Percentiles rank a stretch among this genome's conserved stretches.
phyloP scores from a whole-genome alignment of 2,113 vertebrate genomes.

The Etheostoma cragini region DNA sequence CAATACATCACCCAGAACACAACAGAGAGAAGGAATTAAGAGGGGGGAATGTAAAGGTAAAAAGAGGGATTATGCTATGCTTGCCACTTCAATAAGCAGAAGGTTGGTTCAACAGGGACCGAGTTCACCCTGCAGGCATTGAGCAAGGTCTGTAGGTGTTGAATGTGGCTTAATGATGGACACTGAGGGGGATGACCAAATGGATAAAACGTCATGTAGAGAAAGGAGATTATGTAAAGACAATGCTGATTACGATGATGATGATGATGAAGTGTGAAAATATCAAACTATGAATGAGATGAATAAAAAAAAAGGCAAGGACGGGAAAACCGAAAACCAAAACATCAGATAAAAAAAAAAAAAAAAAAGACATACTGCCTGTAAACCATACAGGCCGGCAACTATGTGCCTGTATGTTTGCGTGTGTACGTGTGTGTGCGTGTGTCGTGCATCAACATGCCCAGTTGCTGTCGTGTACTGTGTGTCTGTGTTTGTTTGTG shows the following conservation, averaged over 20 bases:
- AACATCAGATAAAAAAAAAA: background rate
- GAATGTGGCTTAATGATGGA: background rate
- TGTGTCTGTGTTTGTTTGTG: constrained; percentile 51
- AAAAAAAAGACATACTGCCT: background rate
- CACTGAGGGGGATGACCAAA: constrained; percentile 11
- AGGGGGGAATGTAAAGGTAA: constrained; percentile 1
- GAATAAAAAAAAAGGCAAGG: background rate
- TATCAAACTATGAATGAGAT: constrained; percentile 22
- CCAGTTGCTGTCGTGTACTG: constrained; percentile 46
- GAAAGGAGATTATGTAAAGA: constrained; percentile 5
- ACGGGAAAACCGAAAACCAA: background rate
- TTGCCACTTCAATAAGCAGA: constrained; percentile 31
- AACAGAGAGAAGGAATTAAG: constrained; percentile 15
- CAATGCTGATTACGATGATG: constrained; percentile 5
- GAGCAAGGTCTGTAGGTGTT: background rate
- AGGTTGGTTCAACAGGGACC: constrained; percentile 15
- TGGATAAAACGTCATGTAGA: background rate
- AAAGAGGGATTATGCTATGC: constrained; percentile 6
- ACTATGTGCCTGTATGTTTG: background rate
- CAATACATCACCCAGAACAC: constrained; percentile 15
- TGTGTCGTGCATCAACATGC: background rate
- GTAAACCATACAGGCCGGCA: background rate
- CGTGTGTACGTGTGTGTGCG: background rate
- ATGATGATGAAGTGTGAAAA: constrained; percentile 7
- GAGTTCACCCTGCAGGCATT: constrained; percentile 15